Evolutionary conservation across 1,140 invertebrate species (phyloP).

Genomic region (Drosophila sp.): DNA sequence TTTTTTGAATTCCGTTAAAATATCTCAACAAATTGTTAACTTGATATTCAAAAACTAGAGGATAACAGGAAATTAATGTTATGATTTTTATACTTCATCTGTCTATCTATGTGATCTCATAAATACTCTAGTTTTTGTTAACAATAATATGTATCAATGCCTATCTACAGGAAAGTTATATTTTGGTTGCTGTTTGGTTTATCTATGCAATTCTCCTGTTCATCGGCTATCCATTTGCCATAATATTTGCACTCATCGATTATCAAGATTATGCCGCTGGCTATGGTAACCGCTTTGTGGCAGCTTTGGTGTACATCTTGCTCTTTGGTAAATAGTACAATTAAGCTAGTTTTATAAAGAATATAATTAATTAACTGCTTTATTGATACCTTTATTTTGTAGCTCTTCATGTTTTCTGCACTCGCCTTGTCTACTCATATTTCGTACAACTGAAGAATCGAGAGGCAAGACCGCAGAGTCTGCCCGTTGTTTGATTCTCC

Average conservation of each 20-base stretch:
- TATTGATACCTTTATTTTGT: background rate
- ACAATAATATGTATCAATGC: too few species aligned
- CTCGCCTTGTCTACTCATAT: constrained; percentile 73
- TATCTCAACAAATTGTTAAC: too few species aligned
- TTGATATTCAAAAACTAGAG: too few species aligned
- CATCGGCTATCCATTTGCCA: constrained; percentile 47
- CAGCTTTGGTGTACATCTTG: constrained; percentile 18
- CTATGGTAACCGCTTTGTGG: too few species aligned
- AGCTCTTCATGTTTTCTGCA: constrained; percentile 42
- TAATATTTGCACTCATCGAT: too few species aligned
- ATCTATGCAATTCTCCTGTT: constrained; percentile 67
- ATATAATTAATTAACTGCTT: background rate
- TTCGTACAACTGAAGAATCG: constrained; percentile 65
- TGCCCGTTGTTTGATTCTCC: constrained; percentile 58
- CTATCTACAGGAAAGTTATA: too few species aligned
- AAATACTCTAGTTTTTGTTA: too few species aligned
- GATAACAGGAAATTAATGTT: too few species aligned
- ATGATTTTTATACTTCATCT: too few species aligned
- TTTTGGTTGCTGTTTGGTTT: constrained; percentile 70
- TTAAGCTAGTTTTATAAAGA: background rate
- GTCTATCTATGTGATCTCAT: too few species aligned
- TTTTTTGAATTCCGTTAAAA: too few species aligned
- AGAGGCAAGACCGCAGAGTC: constrained; percentile 42
- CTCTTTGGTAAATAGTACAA: constrained; percentile 51
- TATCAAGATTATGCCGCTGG: too few species aligned